phyloP scores from a whole-genome alignment of 2,113 vertebrate genomes.

The Damaliscus lunatus region DNA sequence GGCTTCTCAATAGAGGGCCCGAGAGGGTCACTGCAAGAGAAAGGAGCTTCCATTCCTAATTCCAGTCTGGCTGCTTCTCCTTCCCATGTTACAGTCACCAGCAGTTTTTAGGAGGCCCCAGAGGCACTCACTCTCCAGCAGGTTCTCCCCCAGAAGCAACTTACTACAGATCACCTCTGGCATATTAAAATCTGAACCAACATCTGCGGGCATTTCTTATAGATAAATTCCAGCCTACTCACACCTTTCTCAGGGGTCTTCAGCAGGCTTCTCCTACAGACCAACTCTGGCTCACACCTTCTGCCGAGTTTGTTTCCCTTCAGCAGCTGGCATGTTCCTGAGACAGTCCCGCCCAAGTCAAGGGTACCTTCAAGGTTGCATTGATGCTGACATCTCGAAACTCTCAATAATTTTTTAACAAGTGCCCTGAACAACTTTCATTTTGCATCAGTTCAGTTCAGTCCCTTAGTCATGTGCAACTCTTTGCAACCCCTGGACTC shows the following conservation, averaged over 20 bases:
- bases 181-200: background rate
- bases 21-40: background rate
- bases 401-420: background rate
- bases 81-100: background rate
- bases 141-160: background rate
- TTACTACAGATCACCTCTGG: background rate
- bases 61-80: background rate
- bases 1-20: background rate
- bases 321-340: background rate
- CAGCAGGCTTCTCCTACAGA: background rate
- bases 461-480: rapidly evolving
- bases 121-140: background rate
- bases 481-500: background rate
- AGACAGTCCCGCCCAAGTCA: background rate
- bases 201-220: background rate
- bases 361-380: background rate
- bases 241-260: background rate
- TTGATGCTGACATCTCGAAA: background rate
- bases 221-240: background rate
- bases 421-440: background rate
- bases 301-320: background rate
- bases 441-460: background rate
- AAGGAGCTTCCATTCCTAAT: background rate
- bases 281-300: too few relatives aligned
- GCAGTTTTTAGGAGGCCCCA: background rate